Evolutionary conservation across 2,888 invertebrate species (phyloP), one percentile per base, ranked within the genome.

Genomic region (Actias luna): DNA sequence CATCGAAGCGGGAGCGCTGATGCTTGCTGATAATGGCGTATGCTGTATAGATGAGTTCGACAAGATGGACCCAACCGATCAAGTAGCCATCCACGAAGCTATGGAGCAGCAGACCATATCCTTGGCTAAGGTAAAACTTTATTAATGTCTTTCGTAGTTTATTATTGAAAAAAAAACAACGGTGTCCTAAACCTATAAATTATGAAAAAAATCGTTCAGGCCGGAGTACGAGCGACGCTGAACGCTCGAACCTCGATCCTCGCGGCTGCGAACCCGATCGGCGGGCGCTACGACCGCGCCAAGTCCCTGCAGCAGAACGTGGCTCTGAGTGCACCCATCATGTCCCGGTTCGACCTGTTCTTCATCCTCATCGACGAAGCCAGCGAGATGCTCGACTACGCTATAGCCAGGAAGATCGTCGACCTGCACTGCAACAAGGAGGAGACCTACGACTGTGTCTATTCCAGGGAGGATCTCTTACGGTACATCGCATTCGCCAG

Each of bases 91-190:
- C 73, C 99, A 99, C 93, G 99, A 99, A 92, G 99, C 99, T 4
- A 99, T 99, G 99, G 99, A 99, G 93, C 99, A 99, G 81, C 99
- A 99, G 89, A 99, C 99, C 0, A 99, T 99, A 73, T 99, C 99
- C 0, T 94, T 99, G 64, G 99, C 99, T 0, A 99, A 99, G 94
- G 98, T 95, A 73, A 63, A 14, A 60, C 59, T 55, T 59, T 3
- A 10, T 18, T 16, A 16, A 14, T 39, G 12, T 39, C 5, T 39
- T 16, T 39, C 5, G n/a, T 5, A 2, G 1, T 33, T 33, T 33
- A 10, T 33, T 10, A 33, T 5, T 33, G 12, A 12, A 33, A 33
- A 7, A 33, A 33, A 5, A 33, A 35, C 35, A 35, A 10, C 2
- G 2, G 14, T 14, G 10, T 35, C 1, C 14, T 35, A 14, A 35